phyloP scores from a whole-genome alignment of 1,140 invertebrate species.

The Diuraphis noxia region DNA sequence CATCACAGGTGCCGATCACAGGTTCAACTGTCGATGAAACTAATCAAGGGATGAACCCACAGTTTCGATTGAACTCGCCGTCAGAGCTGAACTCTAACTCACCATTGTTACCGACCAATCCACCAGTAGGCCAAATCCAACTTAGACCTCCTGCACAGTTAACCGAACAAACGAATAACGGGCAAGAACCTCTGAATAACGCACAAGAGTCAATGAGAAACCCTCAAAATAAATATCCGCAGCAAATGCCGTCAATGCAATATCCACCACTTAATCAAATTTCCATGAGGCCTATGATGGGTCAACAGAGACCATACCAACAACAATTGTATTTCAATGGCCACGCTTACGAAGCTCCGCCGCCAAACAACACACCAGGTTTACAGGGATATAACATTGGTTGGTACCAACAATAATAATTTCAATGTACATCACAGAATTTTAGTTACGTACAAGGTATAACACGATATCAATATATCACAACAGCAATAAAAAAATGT shows the following conservation, averaged over 20 bases:
- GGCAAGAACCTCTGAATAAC: no score
- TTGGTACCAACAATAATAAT: background rate
- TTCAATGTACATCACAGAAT: background rate
- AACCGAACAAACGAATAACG: background rate
- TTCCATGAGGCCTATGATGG: background rate
- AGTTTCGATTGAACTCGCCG: no score
- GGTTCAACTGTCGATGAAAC: no score
- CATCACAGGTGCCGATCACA: background rate
- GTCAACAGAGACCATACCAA: background rate
- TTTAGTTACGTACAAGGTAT: no score
- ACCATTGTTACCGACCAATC: background rate
- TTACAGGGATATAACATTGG: background rate
- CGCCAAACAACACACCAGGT: background rate
- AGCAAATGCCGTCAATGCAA: background rate
- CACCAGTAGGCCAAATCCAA: background rate
- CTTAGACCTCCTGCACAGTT: no score
- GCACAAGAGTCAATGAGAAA: background rate
- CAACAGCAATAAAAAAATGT: no score
- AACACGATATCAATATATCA: no score
- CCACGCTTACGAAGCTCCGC: background rate
- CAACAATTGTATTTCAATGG: background rate
- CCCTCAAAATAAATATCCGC: background rate
- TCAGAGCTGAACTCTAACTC: no score
- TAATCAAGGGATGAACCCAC: background rate
- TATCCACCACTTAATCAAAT: no score